Conservation (phyloP, 2,113 vertebrate species). For the Nycticorax nycticorax region DNA sequence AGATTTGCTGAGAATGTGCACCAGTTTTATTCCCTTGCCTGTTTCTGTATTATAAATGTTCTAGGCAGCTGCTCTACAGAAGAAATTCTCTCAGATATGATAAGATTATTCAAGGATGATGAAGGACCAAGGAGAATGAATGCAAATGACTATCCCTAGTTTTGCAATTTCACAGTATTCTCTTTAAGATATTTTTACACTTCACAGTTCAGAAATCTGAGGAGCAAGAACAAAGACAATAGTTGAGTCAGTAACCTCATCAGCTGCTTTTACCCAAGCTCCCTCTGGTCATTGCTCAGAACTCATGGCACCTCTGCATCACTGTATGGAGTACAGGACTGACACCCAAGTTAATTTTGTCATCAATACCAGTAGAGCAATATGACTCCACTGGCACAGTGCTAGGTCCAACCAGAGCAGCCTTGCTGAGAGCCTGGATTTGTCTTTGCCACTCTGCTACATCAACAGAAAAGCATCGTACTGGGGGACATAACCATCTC, state of each 20-base stretch:
- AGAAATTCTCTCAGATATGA: neutral
- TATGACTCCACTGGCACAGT: accelerated
- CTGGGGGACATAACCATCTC: neutral
- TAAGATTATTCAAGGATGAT: neutral
- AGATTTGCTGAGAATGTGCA: neutral
- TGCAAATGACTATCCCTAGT: neutral
- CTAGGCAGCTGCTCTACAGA: neutral
- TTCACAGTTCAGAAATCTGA: neutral
- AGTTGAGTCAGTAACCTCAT: neutral
- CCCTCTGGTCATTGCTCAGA: neutral
- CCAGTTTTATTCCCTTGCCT: neutral
- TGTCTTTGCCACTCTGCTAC: neutral
- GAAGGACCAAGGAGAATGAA: neutral
- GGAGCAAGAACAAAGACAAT: neutral
- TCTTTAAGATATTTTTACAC: neutral
- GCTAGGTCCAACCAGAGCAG: neutral
- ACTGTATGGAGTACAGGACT: accelerated
- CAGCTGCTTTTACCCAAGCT: neutral
- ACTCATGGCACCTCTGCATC: neutral
- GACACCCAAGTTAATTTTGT: neutral
- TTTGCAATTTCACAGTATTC: neutral
- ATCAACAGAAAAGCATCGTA: neutral
- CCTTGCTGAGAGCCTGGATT: neutral
- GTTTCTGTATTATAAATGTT: neutral
- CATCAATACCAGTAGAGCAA: neutral